Conservation (phyloP, 1,140 invertebrate genomes). For the Cryptotermes secundus region DNA sequence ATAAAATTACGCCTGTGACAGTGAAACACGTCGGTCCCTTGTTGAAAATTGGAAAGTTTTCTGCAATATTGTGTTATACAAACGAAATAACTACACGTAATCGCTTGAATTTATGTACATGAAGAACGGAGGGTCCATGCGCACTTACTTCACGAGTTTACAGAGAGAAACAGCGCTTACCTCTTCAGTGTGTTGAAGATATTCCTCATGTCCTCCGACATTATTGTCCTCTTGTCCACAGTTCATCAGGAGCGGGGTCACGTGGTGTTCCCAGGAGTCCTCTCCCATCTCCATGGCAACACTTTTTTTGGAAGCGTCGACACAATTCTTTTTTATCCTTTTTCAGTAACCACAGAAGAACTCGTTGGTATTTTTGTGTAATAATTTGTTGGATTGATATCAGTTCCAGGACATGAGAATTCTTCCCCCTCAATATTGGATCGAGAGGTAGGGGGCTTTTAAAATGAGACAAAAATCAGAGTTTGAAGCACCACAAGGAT, state of each 20-base stretch:
- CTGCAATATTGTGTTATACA: no score
- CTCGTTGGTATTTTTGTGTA: no score
- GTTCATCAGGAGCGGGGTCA: conserved; percentile 31
- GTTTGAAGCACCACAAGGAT: background rate
- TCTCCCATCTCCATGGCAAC: conserved; percentile 34
- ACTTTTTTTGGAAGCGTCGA: background rate
- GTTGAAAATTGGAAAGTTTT: no score
- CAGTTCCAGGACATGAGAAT: background rate
- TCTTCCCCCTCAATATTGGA: background rate
- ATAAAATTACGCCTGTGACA: no score
- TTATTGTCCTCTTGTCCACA: conserved; percentile 15
- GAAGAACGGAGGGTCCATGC: no score
- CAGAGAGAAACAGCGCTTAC: conserved; percentile 24
- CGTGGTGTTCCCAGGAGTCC: conserved; percentile 35
- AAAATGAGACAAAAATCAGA: background rate
- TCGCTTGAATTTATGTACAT: no score
- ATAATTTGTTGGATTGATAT: background rate
- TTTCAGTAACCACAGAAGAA: background rate
- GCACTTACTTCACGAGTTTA: no score
- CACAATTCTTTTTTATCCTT: background rate
- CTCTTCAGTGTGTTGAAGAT: conserved; percentile 30
- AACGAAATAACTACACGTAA: no score
- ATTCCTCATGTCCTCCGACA: conserved; percentile 4
- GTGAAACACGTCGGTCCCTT: no score
- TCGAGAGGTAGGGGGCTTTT: background rate